These are phyloP conservation scores for Geotrupes spiniger DNA, from an alignment of 2,888 invertebrate genomes.

Conservation along the genomic window DNA sequence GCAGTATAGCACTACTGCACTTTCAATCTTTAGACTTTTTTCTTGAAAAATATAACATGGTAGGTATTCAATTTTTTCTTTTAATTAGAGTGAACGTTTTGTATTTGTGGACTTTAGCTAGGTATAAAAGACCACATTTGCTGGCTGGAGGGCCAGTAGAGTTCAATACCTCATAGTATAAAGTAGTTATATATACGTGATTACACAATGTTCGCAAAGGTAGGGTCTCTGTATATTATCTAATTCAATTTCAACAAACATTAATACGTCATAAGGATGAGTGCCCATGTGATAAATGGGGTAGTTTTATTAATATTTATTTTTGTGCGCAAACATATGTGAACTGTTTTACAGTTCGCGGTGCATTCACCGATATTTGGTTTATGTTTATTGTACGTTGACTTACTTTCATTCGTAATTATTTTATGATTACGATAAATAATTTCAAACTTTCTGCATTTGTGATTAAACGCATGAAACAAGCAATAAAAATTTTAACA, in stretches of 20 bases:
- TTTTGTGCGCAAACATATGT: too few species aligned
- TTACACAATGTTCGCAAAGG: conserved; percentile 39
- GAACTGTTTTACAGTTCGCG: too few species aligned
- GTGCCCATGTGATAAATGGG: too few species aligned
- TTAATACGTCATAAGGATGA: too few species aligned
- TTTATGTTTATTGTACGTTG: too few species aligned
- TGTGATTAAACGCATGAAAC: too few species aligned
- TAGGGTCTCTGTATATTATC: conserved; percentile 24
- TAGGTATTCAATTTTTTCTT: conserved; percentile 27
- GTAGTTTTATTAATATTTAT: too few species aligned
- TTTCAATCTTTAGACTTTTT: conserved; percentile 23
- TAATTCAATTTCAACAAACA: neutral
- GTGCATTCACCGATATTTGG: too few species aligned
- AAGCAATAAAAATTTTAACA: too few species aligned
- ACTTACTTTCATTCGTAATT: too few species aligned
- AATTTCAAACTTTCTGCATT: too few species aligned
- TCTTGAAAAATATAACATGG: conserved; percentile 15
- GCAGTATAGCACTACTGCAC: conserved; percentile 16
- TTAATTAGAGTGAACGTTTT: conserved; percentile 33
- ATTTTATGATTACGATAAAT: too few species aligned
- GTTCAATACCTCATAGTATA: conserved; percentile 31
- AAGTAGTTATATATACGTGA: conserved; percentile 28
- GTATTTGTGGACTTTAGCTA: conserved; percentile 26
- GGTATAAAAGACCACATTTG: conserved; percentile 38
- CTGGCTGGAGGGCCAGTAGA: conserved; percentile 34